These are phyloP conservation scores for Heliangelus exortis DNA, from an alignment of 2,797 vertebrate genomes.

Conservation along the genomic window DNA sequence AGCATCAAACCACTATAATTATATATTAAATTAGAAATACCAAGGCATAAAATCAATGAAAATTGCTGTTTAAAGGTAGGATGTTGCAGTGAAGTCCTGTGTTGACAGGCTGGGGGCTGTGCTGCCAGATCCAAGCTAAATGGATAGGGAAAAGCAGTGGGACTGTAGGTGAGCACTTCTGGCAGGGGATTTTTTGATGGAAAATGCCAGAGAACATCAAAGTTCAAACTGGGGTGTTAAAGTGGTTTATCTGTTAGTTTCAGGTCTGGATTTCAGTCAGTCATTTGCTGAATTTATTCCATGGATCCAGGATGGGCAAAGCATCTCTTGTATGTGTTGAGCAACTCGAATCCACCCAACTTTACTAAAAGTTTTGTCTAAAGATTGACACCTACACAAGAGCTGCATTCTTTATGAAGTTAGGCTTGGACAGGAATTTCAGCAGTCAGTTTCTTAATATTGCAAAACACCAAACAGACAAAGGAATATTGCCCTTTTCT, in stretches of 20 bases:
- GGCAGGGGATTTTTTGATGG: not conserved
- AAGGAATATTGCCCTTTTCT: conserved; percentile 4
- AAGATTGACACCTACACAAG: not conserved
- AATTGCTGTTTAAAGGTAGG: not conserved
- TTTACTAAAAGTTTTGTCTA: not conserved
- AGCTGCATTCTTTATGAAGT: not conserved
- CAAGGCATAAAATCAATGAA: not conserved
- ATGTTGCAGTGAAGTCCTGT: not conserved
- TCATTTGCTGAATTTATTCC: not conserved
- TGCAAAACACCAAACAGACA: not conserved
- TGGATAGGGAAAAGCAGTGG: not conserved
- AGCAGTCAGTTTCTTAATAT: not conserved
- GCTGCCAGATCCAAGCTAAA: not conserved
- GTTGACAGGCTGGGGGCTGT: not conserved
- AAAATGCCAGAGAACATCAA: not conserved
- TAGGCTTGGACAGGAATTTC: not conserved
- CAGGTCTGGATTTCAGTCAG: not conserved
- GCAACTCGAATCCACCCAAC: not conserved
- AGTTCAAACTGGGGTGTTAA: not conserved
- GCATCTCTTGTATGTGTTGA: not conserved
- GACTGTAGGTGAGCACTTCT: not conserved
- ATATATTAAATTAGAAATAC: not conserved
- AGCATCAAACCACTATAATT: not conserved
- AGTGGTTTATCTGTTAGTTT: not conserved
- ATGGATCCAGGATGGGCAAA: not conserved